Evolutionary conservation across 2,888 invertebrate species (phyloP).

Genomic region (Acanthosepion esculentum): DNA sequence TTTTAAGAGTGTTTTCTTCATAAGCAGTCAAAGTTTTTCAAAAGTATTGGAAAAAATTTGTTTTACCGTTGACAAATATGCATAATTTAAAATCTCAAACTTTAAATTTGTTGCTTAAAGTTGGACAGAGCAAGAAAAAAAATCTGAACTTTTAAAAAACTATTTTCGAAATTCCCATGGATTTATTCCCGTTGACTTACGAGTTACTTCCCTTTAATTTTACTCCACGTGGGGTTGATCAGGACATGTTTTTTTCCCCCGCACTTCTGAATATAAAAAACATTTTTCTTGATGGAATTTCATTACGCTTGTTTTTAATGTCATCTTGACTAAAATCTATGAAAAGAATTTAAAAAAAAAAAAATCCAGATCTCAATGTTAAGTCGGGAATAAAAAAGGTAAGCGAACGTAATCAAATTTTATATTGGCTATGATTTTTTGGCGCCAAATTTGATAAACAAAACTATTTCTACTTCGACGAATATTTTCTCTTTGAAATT

Average conservation of each 20-base stretch:
- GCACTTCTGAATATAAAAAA: neutral
- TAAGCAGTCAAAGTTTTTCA: too few relatives aligned
- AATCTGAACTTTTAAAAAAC: too few relatives aligned
- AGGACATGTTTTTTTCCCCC: neutral
- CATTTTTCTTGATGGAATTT: neutral
- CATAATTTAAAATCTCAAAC: too few relatives aligned
- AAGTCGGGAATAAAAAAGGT: neutral
- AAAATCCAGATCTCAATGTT: neutral
- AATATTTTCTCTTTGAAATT: too few relatives aligned
- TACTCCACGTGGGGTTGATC: neutral
- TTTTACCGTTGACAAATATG: too few relatives aligned
- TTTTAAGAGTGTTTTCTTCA: too few relatives aligned
- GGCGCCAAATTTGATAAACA: neutral
- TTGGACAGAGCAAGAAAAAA: too few relatives aligned
- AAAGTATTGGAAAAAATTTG: too few relatives aligned
- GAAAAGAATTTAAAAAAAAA: neutral
- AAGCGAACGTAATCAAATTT: neutral
- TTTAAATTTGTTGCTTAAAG: too few relatives aligned
- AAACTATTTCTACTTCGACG: neutral
- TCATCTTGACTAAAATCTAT: neutral
- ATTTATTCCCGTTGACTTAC: too few relatives aligned
- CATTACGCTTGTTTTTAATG: neutral
- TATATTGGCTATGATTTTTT: neutral
- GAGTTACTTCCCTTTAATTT: neutral
- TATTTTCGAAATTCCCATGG: too few relatives aligned